Conservation (phyloP, 1,140 invertebrate genomes). For the Halesus radiatus region DNA sequence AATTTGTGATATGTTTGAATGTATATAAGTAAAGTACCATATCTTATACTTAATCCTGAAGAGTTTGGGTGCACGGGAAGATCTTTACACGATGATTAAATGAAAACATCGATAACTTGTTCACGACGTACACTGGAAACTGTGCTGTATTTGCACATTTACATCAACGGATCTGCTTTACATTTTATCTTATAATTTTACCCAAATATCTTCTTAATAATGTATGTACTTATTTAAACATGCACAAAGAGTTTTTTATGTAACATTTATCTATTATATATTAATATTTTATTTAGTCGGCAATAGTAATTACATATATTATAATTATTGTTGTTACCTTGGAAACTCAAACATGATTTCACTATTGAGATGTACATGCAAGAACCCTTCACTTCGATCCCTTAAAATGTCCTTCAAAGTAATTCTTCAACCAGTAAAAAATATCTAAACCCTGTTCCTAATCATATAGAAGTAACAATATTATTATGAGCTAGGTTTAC, state of each 20-base stretch:
- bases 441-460: conserved; percentile 57
- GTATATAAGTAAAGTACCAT: conserved; percentile 43
- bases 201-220: conserved; percentile 20
- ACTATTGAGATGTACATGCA: conserved; percentile 12
- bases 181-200: not conserved
- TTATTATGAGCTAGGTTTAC: conserved; percentile 31
- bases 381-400: conserved; percentile 6
- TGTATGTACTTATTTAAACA: conserved; percentile 32
- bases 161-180: not conserved
- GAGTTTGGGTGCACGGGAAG: not conserved
- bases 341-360: conserved; percentile 6
- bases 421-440: conserved; percentile 41
- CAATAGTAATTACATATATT: conserved; percentile 15
- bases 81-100: not conserved
- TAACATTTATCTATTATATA: conserved; percentile 24
- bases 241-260: conserved; percentile 18
- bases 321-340: not conserved
- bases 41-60: conserved; percentile 30
- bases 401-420: conserved; percentile 12
- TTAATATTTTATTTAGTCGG: conserved; percentile 3
- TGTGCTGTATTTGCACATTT: not conserved
- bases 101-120: not conserved
- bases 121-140: too few species aligned
- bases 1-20: conserved; percentile 53
- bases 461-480: conserved; percentile 49